phyloP scores from a whole-genome alignment of 2,797 vertebrate species.

The Loriculus beryllinus region DNA sequence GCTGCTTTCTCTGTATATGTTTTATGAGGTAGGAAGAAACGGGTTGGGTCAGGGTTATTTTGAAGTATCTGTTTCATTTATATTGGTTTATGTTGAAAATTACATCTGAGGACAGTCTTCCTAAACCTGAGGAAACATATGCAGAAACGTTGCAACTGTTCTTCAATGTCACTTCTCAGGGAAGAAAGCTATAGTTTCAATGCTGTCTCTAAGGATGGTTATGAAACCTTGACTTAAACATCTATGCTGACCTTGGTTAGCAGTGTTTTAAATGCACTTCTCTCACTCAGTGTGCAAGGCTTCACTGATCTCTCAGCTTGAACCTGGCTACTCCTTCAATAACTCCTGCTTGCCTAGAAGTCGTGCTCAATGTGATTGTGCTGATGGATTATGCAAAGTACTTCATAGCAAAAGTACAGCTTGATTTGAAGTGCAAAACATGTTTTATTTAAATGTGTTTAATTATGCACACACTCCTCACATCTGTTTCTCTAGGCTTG shows the following conservation, averaged over 20 bases:
- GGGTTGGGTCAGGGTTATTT: conserved; percentile 12
- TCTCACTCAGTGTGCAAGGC: background rate
- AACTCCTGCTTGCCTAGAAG: background rate
- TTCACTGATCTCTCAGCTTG: background rate
- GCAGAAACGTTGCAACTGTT: background rate
- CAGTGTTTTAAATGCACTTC: background rate
- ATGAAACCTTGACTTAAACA: background rate
- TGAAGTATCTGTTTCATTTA: conserved; percentile 45
- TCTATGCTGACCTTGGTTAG: background rate
- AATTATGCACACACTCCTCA: background rate
- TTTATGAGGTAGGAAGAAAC: conserved; percentile 87
- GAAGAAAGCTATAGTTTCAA: background rate
- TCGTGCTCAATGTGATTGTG: background rate
- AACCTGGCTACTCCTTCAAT: background rate
- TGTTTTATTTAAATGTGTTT: background rate
- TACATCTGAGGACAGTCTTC: background rate
- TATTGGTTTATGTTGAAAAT: background rate
- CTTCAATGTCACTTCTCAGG: background rate
- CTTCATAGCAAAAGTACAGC: background rate
- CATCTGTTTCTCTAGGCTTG: background rate
- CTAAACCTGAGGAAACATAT: background rate
- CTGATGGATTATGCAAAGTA: background rate
- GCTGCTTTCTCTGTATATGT: conserved; percentile 93
- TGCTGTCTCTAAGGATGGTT: background rate
- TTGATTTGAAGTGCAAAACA: background rate